Conservation (phyloP, 1,140 invertebrate genomes). For the Homalodisca vitripennis region DNA sequence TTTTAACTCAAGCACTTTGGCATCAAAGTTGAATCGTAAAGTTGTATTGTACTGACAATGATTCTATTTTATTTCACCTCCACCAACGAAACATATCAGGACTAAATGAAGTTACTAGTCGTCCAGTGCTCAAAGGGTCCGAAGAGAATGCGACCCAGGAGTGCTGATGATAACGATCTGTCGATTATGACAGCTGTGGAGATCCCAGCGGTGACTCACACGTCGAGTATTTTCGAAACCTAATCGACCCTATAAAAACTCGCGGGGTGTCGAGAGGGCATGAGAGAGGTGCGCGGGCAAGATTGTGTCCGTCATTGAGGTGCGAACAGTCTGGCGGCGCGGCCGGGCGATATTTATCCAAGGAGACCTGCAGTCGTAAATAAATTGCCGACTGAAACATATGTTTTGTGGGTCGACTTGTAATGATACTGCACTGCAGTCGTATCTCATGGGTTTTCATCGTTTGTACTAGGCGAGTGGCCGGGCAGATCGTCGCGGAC, state of each 20-base stretch:
- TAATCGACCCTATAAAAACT: background rate
- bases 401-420: background rate
- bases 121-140: no score
- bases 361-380: constrained; percentile 6
- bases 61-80: no score
- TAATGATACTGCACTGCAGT: background rate
- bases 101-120: no score
- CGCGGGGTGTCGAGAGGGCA: background rate
- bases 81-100: no score
- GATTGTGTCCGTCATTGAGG: background rate
- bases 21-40: no score
- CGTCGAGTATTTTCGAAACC: background rate
- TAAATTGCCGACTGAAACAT: constrained; percentile 18
- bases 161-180: background rate
- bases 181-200: background rate
- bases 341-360: background rate
- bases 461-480: background rate
- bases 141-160: background rate
- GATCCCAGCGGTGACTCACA: background rate
- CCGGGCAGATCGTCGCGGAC: background rate
- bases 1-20: no score
- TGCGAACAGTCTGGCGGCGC: background rate
- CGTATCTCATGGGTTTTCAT: constrained; percentile 17
- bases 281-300: background rate
- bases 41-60: no score